Evolutionary conservation across 2,797 vertebrate species (phyloP), one percentile per base, ranked within the genome.

Genomic region (Acanthornis magna): DNA sequence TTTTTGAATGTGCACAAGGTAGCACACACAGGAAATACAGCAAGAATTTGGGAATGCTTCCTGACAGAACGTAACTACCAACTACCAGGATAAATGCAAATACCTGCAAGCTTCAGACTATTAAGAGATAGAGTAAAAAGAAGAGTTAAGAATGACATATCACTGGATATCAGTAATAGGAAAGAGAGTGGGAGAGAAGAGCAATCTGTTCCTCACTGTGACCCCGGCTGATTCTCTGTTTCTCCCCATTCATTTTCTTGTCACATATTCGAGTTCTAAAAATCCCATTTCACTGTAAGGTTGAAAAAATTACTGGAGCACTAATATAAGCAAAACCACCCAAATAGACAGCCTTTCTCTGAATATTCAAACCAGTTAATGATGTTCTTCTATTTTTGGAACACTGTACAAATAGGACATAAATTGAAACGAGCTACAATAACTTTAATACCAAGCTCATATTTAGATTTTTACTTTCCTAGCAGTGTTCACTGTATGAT

Each of bases 381-480:
- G 68, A 87, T 76, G 80, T 62, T 96, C 36, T 89, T 70, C 68
- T 75, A 62, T 60, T 95, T 97, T 88, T 91, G 23, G 62, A 94
- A 81, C 67, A 82, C 65, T 76, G 17, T 29, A 96, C 82, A 97
- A 97, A 96, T 74, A 95, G 92, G 91, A 92, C 57, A 91, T 82
- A 95, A 95, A 97, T 96, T 91, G 85, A 57, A 93, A 57, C 27
- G 91, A 91, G 68, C 79, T 85, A 54, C 68, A 47, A 87, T 76
- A 95, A 96, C 86, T 96, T 95, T 76, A 94, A 94, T 45, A 95
- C 32, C 61, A 91, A 96, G 67, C 32, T 88, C 88, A 83, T 91
- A 93, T 96, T 96, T 95, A 93, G 95, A 50, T 78, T 96, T 96
- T 94, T 61, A 78, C 75, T 88, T 97, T 94, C 45, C 87, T 73